These are phyloP conservation scores for Nyctibius bracteatus DNA, from an alignment of 2,113 vertebrate genomes.

Conservation along the genomic window DNA sequence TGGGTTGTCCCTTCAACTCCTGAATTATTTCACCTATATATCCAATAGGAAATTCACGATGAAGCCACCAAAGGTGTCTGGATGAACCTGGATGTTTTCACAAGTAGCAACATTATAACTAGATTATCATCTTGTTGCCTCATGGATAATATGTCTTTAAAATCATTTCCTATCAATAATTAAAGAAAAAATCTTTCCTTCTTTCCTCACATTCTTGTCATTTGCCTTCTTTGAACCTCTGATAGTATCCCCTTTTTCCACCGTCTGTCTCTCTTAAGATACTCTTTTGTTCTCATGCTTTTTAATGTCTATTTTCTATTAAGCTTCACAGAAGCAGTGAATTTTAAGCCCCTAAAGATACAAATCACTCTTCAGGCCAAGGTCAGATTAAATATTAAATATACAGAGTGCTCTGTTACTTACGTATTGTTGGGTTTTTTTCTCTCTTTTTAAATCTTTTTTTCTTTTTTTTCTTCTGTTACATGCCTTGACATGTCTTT, in stretches of 20 bases:
- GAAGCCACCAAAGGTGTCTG: not conserved
- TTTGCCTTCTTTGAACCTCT: not conserved
- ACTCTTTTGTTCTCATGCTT: not conserved
- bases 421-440: not conserved
- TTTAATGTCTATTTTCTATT: not conserved
- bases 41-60: not conserved
- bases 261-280: not conserved
- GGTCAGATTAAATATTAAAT: not conserved
- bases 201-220: not conserved
- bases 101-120: not conserved
- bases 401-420: not conserved
- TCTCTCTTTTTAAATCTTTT: accelerated
- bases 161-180: not conserved
- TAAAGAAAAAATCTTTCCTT: not conserved
- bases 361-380: not conserved
- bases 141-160: not conserved
- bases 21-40: not conserved
- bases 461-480: not conserved
- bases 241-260: not conserved
- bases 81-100: not conserved
- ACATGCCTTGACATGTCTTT: not conserved
- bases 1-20: not conserved
- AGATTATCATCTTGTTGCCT: not conserved
- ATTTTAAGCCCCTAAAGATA: not conserved
- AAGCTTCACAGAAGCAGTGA: not conserved